phyloP scores from a whole-genome alignment of 1,140 invertebrate species.

The Calephelis virginiensis region DNA sequence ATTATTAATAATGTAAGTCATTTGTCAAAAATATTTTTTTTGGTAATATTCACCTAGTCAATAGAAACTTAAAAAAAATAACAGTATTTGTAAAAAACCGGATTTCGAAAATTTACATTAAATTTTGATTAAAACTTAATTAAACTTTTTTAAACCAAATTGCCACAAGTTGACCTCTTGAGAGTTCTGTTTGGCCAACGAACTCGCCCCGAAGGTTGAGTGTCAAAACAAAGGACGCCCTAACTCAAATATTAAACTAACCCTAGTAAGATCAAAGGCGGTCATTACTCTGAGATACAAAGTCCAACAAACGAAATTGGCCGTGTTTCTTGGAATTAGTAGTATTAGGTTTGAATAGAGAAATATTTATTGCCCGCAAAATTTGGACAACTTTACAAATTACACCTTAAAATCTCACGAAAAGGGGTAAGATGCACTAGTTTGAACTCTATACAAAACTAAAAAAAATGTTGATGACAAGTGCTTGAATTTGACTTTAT shows the following conservation, averaged over 20 bases:
- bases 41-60: too few relatives aligned
- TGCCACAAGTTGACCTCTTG: constrained; percentile 16
- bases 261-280: constrained; percentile 50
- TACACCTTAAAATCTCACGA: too few relatives aligned
- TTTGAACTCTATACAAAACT: too few relatives aligned
- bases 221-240: constrained; percentile 33
- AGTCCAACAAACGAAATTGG: constrained; percentile 22
- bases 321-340: not conserved
- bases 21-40: too few relatives aligned
- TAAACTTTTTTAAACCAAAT: constrained; percentile 2
- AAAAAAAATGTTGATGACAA: too few relatives aligned
- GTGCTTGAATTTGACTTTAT: too few relatives aligned
- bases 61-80: too few relatives aligned
- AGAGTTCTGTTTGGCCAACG: constrained; percentile 22
- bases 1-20: too few relatives aligned
- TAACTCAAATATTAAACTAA: constrained; percentile 36
- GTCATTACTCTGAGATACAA: constrained; percentile 48
- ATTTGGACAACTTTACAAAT: too few relatives aligned
- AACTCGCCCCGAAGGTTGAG: constrained; percentile 22
- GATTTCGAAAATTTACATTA: too few relatives aligned
- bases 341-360: not conserved
- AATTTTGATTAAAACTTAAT: not conserved
- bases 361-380: not conserved
- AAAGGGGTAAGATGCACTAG: too few relatives aligned
- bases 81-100: too few relatives aligned